Base-by-base conservation (phyloP, 2,797 vertebrate species). In the Hipposideros larvatus region DNA sequence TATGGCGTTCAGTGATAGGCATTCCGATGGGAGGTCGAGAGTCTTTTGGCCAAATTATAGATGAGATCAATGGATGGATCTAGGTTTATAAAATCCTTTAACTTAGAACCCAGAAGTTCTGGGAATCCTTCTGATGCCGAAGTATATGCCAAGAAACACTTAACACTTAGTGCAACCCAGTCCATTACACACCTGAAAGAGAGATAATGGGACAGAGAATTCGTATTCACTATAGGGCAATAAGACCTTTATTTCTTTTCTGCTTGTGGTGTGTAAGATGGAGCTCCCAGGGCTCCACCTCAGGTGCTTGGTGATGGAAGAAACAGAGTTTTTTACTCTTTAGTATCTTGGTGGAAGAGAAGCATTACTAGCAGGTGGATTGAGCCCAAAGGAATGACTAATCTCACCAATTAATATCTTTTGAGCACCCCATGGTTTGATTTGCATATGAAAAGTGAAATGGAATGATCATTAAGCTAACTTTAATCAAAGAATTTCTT, bases 401-500 rank as follows among this genome's bases (percentile, higher is more conserved):
- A 80, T 94, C 46, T 94, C 51, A 11, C 41, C 83, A 96, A 55
- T 97, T 97, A 97, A 77, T 92, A 91, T 96, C 51, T 92, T 95
- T 85, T 48, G 53, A 97, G 84, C 70, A 85, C 79, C 86, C 93
- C 6, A 22, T 55, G 68, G 94, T 88, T 98, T 94, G 90, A 97
- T 96, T 92, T 93, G 95, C 87, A 95, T 84, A 70, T 70, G 80
- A 87, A 95, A 97, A 97, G 66, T 92, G 91, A 96, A 87, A 85
- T 90, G 66, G 70, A 96, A 87, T 87, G 87, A 95, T 94, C 82
- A 96, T 91, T 91, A 97, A 96, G 92, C 66, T 80, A 91, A 94
- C 68, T 80, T 89, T 91, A 97, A 97, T 96, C 89, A 97, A 95
- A 95, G 37, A n/a, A 41, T 37, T 78, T 94, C 93, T 96, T 97